Evolutionary conservation across 1,140 invertebrate genomes (phyloP).

Genomic region (Gerris buenoi): DNA sequence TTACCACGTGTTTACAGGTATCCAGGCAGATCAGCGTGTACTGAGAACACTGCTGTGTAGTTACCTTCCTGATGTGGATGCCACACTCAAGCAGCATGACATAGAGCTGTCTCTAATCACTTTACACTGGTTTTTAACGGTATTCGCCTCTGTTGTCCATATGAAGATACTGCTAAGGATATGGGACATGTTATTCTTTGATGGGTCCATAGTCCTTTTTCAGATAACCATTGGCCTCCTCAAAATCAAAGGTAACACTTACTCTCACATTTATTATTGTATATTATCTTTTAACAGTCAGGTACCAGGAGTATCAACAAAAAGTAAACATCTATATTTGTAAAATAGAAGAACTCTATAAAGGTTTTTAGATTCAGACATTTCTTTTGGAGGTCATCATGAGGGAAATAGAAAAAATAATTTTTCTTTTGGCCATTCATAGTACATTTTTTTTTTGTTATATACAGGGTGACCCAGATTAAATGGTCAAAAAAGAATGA

Average conservation of each 20-base stretch:
- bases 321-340: too few relatives aligned
- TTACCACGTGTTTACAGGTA: constrained; percentile 35
- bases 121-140: constrained; percentile 91
- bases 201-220: constrained; percentile 92
- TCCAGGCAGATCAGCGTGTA: constrained; percentile 88
- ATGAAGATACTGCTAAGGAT: constrained; percentile 87
- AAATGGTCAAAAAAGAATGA: too few relatives aligned
- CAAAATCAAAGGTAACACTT: constrained; percentile 65
- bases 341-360: too few relatives aligned
- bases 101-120: constrained; percentile 92
- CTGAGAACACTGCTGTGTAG: constrained; percentile 76
- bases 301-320: not conserved
- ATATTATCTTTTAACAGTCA: constrained; percentile 5
- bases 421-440: too few relatives aligned
- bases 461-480: too few relatives aligned
- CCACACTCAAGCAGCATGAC: constrained; percentile 79
- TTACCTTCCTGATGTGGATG: constrained; percentile 78
- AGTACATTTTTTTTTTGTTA: too few relatives aligned
- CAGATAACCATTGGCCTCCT: constrained; percentile 89
- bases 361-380: too few relatives aligned
- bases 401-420: too few relatives aligned
- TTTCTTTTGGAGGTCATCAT: too few relatives aligned
- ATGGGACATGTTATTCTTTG: constrained; percentile 94
- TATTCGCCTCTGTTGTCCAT: constrained; percentile 97
- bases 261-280: constrained; percentile 7